Percentiles rank a stretch among this genome's conserved stretches.
phyloP scores from a whole-genome alignment of 2,888 invertebrate genomes.

The Odontomyia ornata region DNA sequence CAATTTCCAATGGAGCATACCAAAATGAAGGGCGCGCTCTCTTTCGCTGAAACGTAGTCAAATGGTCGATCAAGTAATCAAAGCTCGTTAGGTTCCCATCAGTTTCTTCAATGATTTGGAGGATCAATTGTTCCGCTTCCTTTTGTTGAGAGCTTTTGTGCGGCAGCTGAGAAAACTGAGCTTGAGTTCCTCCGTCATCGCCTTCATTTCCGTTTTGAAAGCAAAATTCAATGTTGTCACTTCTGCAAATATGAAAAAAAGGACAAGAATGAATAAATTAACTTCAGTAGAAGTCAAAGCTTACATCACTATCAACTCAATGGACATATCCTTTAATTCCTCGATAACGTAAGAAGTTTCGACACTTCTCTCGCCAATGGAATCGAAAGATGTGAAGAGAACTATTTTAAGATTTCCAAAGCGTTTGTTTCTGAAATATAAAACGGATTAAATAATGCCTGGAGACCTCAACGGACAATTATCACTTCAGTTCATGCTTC shows the following conservation, averaged over 20 bases:
- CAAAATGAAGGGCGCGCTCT: conserved; percentile 68
- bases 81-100: conserved; percentile 67
- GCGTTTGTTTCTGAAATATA: conserved; percentile 58
- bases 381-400: conserved; percentile 72
- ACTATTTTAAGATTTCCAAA: conserved; percentile 68
- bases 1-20: conserved; percentile 72
- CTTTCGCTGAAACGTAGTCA: conserved; percentile 68
- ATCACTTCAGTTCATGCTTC: conserved; percentile 60
- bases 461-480: conserved; percentile 44
- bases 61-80: conserved; percentile 69
- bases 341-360: conserved; percentile 66
- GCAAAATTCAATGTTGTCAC: conserved; percentile 59
- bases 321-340: conserved; percentile 67
- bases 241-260: conserved; percentile 51
- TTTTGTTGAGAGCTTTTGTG: conserved; percentile 55
- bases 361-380: conserved; percentile 54
- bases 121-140: conserved; percentile 56
- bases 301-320: conserved; percentile 73
- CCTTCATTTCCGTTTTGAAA: neutral
- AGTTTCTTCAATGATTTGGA: conserved; percentile 64
- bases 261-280: neutral
- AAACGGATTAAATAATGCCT: neutral
- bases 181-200: neutral
- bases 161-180: conserved; percentile 46
- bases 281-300: conserved; percentile 54